Base-by-base conservation (phyloP, 2,888 invertebrate species). In the Scaptodrosophila latifasciaeformis region DNA sequence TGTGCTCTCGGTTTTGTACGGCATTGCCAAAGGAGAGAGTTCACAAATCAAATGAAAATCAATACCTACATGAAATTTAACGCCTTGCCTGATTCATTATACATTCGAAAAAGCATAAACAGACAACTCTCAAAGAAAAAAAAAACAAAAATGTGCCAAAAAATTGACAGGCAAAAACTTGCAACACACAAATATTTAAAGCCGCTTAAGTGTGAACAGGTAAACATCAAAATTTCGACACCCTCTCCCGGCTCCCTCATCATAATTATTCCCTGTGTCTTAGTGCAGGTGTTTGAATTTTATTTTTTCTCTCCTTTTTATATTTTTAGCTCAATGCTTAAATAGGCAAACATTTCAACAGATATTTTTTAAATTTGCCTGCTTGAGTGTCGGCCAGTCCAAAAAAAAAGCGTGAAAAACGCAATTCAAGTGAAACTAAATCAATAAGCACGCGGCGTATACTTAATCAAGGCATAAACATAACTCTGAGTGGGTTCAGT, bases 21-120 rank as follows among this genome's bases (percentile, higher is more conserved):
- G 21, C 29, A 35, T 2, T 12, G 0, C 3, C 1, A 7, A 12
- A 29, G 7, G 15, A n/a, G 6, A 17, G 1, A n/a, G 15, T 39
- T 63, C 47, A 70, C 68, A 74, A 70, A 74, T 76, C 74, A 70
- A 72, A 72, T 74, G 74, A 74, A 75, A 76, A 75, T 75, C 75
- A 75, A 75, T 74, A 74, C 75, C 76, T 64, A 71, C 74, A 71
- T 62, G 67, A 69, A 67, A 70, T 61, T 71, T 67, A 65, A 74
- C 70, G 67, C 69, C 69, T 65, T 44, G 52, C 54, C 39, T 27
- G 59, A 3, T 37, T 15, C 18, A 2, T 37, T 37, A 37, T 37
- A 37, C 15, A 37, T 37, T 37, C 15, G 18, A 10, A 17, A 37
- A 37, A 37, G 18, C 10, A 37, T 15, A 15, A 10, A 18, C 15